Evolutionary conservation across 2,113 vertebrate species (phyloP).

Genomic region (Cebidichthys violaceus): DNA sequence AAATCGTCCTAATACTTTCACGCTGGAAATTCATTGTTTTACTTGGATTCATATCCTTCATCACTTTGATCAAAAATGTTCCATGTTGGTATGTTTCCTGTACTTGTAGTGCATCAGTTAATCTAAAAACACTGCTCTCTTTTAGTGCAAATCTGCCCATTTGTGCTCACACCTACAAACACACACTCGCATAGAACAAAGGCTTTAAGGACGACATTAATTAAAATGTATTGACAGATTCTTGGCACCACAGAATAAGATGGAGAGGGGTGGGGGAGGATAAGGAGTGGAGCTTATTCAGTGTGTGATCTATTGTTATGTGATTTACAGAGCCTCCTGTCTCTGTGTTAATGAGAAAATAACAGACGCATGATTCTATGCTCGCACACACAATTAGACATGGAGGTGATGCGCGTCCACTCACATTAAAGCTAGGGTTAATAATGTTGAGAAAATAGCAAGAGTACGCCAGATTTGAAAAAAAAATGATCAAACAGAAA

Average conservation of each 20-base stretch:
- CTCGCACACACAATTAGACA: constrained; percentile 1
- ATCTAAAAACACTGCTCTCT: neutral
- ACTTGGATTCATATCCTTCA: constrained; percentile 9
- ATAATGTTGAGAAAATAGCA: neutral
- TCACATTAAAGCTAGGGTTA: neutral
- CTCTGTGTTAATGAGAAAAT: constrained; percentile 76
- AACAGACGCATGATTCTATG: constrained; percentile 56
- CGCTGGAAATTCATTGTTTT: constrained; percentile 3
- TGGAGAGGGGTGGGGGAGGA: neutral
- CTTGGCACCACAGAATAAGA: constrained; percentile 20
- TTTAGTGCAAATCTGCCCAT: neutral
- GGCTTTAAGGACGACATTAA: constrained; percentile 17
- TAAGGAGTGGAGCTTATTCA: constrained; percentile 65
- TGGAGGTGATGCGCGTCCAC: neutral
- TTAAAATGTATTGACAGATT: constrained; percentile 38
- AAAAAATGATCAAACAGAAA: neutral
- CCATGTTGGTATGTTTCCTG: neutral
- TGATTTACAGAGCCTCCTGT: constrained; percentile 71
- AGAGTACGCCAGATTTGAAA: neutral
- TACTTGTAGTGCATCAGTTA: neutral
- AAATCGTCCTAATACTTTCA: neutral
- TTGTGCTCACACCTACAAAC: neutral
- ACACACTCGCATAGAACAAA: neutral
- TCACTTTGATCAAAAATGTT: constrained; percentile 8
- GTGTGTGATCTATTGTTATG: constrained; percentile 67